Evolutionary conservation across 2,888 invertebrate species (phyloP), one percentile per base, ranked within the genome.

Genomic region (Helicoverpa assulta): DNA sequence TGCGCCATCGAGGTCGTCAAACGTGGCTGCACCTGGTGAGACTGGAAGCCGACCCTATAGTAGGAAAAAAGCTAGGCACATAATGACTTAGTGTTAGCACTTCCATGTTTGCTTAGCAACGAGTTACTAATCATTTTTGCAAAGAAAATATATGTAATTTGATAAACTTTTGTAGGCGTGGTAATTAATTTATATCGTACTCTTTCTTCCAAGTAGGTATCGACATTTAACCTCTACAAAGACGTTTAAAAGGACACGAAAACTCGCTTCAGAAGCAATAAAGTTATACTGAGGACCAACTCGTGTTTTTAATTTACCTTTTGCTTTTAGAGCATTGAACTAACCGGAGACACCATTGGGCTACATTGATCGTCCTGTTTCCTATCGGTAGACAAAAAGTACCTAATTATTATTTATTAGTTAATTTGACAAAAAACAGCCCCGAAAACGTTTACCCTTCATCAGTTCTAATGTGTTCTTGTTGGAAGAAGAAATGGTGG

Each of bases 271-370:
- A 43, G 6, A 43, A 33, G 26, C 65, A 78, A 78, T 61, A 52
- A 70, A 59, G 54, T 69, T 56, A 65, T 60, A 63, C 62, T 76
- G 63, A 77, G 56, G 65, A 66, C 59, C 81, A 67, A 78, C 71
- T 77, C 59, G 78, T 70, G 77, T 75, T 82, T 47, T 70, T 80
- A 83, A 76, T 83, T 80, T 57, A 63, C 70, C 52, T 54, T 56
- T 37, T 53, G 29, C 57, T 50, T n/a, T 53, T 0, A 40, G 40
- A 40, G 14, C 40, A 40, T 14, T 12, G 12, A 40, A 40, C 40
- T 4, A 40, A 14, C 40, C 2, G 14, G 40, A 40, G 14, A 37
- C 37, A 10, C 2, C 37, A 37, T 1, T 37, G 37, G 10, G 0
- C 0, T 29, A 4, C 29, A n/a, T n/a, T n/a, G n/a, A n/a, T n/a